These are phyloP conservation scores for Hydrotaea cyrtoneurina DNA, from an alignment of 2,888 invertebrate species.

Conservation along the genomic window DNA sequence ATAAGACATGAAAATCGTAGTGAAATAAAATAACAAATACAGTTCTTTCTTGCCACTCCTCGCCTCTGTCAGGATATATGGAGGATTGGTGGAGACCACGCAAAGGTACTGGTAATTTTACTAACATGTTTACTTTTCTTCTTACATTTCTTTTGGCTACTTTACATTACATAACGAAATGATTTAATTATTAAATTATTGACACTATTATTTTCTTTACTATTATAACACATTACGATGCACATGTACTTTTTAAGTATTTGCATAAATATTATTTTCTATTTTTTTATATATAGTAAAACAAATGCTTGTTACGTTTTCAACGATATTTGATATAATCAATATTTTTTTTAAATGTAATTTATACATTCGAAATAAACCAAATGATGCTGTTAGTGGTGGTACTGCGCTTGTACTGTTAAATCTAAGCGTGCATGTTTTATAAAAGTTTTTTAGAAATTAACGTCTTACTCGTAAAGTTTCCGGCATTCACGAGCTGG, in stretches of 20 bases:
- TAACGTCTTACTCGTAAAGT: too few relatives aligned
- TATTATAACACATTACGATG: slow-evolving; percentile 23
- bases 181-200: slow-evolving; percentile 5
- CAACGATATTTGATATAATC: slow-evolving; percentile 1
- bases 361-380: slow-evolving; percentile 46
- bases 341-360: neutral
- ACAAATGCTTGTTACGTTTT: slow-evolving; percentile 50
- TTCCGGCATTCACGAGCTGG: too few relatives aligned
- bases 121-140: slow-evolving; percentile 68
- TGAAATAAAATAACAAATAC: slow-evolving; percentile 82
- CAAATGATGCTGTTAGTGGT: slow-evolving; percentile 17
- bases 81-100: slow-evolving; percentile 99
- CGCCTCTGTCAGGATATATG: slow-evolving; percentile 97
- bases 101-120: slow-evolving; percentile 88
- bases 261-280: slow-evolving; percentile 28
- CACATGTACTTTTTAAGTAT: slow-evolving; percentile 47
- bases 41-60: slow-evolving; percentile 88
- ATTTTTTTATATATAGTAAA: slow-evolving; percentile 34
- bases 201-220: slow-evolving; percentile 1
- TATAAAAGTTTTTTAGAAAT: too few relatives aligned
- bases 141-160: slow-evolving; percentile 54
- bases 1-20: slow-evolving; percentile 72
- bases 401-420: too few relatives aligned
- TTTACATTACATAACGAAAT: slow-evolving; percentile 18
- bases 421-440: too few relatives aligned